A percentile compares a stretch with the other conserved stretches of the same genome.
Conservation (phyloP, 2,113 vertebrate genomes). For the Gulo gulo region DNA sequence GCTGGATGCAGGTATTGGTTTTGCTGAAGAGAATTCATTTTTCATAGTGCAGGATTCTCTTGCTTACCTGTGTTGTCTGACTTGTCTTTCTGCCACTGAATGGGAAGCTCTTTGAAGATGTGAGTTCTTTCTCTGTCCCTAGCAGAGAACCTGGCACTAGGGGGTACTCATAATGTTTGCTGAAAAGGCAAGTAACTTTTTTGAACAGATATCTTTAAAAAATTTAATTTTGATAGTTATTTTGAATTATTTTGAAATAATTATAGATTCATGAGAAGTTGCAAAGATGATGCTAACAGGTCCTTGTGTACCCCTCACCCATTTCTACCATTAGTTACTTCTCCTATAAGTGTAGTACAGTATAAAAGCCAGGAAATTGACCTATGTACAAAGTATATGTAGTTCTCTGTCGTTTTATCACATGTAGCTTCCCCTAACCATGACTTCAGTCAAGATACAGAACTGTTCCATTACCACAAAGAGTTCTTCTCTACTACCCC, state of each 20-base stretch:
- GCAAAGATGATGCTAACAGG: neutral
- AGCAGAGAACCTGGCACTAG: neutral
- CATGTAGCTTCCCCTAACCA: neutral
- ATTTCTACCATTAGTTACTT: neutral
- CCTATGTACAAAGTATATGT: neutral
- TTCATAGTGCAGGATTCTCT: neutral
- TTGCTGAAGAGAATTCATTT: neutral
- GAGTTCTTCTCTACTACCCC: neutral
- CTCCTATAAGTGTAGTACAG: neutral
- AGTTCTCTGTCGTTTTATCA: neutral
- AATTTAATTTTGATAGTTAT: constrained; percentile 25
- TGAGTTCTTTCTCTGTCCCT: neutral
- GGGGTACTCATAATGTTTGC: constrained; percentile 11
- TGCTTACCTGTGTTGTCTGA: neutral
- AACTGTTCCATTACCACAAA: neutral
- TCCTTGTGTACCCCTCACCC: neutral
- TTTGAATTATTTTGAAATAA: constrained; percentile 9
- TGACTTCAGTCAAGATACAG: neutral
- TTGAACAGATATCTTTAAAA: neutral
- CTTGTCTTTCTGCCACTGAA: neutral
- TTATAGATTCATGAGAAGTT: neutral
- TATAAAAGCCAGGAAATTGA: neutral
- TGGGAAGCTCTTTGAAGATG: neutral
- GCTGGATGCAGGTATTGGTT: constrained; percentile 83
- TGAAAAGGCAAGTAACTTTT: constrained; percentile 6